These are phyloP conservation scores for Araneus ventricosus DNA, from an alignment of 1,140 invertebrate species.

Conservation along the genomic window DNA sequence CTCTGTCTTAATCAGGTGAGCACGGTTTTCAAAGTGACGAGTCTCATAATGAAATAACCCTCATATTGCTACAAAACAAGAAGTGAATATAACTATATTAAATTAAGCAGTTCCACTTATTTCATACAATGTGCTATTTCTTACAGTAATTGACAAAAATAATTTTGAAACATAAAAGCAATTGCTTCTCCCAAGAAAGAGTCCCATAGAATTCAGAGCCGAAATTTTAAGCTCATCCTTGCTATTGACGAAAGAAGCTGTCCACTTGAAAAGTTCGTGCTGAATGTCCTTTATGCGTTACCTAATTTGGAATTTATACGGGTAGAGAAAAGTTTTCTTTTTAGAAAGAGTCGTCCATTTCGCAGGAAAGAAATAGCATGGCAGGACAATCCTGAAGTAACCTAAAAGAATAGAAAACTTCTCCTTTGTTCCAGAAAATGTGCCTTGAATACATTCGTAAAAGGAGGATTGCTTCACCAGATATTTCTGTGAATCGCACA, in stretches of 20 bases:
- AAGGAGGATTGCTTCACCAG: conserved; percentile 20
- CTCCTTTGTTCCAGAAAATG: conserved; percentile 17
- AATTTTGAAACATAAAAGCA: not conserved
- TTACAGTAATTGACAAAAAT: not conserved
- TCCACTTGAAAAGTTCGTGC: conserved; percentile 29
- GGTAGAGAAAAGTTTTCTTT: conserved; percentile 3
- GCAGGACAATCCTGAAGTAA: not conserved
- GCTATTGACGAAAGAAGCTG: not conserved
- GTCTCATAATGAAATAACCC: too few species aligned
- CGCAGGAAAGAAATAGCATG: not conserved
- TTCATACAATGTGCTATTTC: not conserved
- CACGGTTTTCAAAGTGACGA: too few species aligned
- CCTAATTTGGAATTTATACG: conserved; percentile 34
- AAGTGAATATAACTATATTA: too few species aligned
- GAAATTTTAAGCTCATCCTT: not conserved
- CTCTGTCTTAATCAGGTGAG: too few species aligned
- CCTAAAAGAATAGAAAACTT: not conserved
- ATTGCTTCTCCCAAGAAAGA: not conserved
- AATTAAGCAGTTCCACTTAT: too few species aligned
- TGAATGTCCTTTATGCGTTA: not conserved
- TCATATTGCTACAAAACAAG: too few species aligned
- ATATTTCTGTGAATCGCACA: conserved; percentile 2
- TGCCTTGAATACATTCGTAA: conserved; percentile 18
- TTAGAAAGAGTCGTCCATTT: not conserved
- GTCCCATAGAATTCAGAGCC: not conserved